phyloP scores from a whole-genome alignment of 2,888 invertebrate genomes.

The Latrodectus hesperus region DNA sequence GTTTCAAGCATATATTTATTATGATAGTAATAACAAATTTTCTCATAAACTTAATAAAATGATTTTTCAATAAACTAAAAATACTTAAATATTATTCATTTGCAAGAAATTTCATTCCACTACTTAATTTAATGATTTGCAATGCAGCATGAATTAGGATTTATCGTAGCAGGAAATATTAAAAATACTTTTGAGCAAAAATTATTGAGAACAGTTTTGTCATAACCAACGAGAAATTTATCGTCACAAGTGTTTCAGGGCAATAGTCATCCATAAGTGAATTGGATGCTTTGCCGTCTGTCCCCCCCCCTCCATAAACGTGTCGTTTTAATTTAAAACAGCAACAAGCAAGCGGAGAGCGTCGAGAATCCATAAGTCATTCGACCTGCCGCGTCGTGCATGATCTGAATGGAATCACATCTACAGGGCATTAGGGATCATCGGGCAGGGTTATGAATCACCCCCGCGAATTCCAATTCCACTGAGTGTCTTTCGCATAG shows the following conservation, averaged over 20 bases:
- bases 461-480: constrained; percentile 29
- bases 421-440: constrained; percentile 40
- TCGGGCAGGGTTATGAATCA: constrained; percentile 36
- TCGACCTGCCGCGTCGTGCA: constrained; percentile 29
- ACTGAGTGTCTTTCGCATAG: constrained; percentile 29
- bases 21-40: too few species aligned
- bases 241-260: background rate
- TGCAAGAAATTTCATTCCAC: too few species aligned
- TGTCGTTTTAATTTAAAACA: background rate
- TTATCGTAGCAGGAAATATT: too few species aligned
- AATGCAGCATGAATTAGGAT: too few species aligned
- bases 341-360: constrained; percentile 12
- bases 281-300: background rate
- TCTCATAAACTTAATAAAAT: too few species aligned
- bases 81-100: too few species aligned
- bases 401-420: constrained; percentile 45
- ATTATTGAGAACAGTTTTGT: too few species aligned
- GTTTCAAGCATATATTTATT: too few species aligned
- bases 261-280: constrained; percentile 4
- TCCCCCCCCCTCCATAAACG: background rate
- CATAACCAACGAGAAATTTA: too few species aligned
- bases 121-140: too few species aligned
- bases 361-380: constrained; percentile 34
- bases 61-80: too few species aligned
- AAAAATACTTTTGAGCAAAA: too few species aligned